phyloP scores from a whole-genome alignment of 2,888 invertebrate genomes.

The Tryphoninae sp. region DNA sequence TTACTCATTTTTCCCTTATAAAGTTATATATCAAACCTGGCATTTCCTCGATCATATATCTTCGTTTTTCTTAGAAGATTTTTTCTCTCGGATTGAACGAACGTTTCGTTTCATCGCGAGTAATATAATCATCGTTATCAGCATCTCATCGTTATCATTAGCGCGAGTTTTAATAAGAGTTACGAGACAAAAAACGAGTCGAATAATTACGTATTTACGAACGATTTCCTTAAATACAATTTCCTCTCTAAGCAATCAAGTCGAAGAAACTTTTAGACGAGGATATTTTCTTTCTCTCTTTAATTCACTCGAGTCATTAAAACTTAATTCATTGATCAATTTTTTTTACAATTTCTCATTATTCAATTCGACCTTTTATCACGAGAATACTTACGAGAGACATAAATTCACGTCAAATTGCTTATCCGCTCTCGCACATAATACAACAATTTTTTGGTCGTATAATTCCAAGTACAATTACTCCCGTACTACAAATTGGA shows the following conservation, averaged over 20 bases:
- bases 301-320: neutral
- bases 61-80: slow-evolving; percentile 23
- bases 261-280: neutral
- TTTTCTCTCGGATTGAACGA: neutral
- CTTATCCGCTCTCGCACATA: no score
- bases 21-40: slow-evolving; percentile 6
- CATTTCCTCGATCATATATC: slow-evolving; percentile 31
- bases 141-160: neutral
- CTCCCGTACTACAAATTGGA: neutral
- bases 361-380: neutral
- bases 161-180: slow-evolving; percentile 4
- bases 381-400: no score
- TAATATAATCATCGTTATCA: slow-evolving; percentile 16
- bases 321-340: neutral
- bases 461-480: neutral
- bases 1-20: slow-evolving; percentile 43
- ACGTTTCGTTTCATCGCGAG: slow-evolving; percentile 37
- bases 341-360: neutral
- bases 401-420: no score
- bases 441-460: neutral
- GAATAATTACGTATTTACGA: neutral
- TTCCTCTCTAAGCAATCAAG: neutral
- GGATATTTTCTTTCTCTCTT: neutral
- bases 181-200: neutral
- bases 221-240: slow-evolving; percentile 2